Evolutionary conservation across 2,113 vertebrate species (phyloP), one percentile per base, ranked within the genome.

Genomic region (Apeltes quadracus): DNA sequence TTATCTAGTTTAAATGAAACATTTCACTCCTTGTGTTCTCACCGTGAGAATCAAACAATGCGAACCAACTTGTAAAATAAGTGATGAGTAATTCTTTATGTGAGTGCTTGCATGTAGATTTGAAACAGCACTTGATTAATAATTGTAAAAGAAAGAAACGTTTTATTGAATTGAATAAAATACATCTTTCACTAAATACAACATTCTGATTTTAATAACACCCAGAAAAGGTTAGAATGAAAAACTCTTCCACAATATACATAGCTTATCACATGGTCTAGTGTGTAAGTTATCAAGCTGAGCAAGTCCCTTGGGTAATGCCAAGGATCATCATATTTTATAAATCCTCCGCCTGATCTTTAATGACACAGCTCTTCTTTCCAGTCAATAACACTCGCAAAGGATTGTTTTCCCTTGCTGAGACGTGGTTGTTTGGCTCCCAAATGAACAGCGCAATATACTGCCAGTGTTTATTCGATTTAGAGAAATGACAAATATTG

Each of bases 321-420:
- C 25, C 20, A n/a, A 50, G 69, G 83, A 81, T 85, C 55, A 78
- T 83, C 55, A 59, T 70, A 61, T 81, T 79, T 70, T 71, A 83
- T 81, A 70, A 70, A 73, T 78, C 63, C 68, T 71, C 50, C 23
- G 39, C 66, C 38, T 69, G 72, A 84, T 76, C 74, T 64, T n/a
- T 4, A 64, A 18, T 72, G 76, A 75, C 76, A 56, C 27, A 41
- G 70, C 57, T 23, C 54, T 25, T 20, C 63, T 58, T 51, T 23
- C 59, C 18, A 75, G 65, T 68, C 75, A 77, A 73, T 72, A 71
- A 53, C 61, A 27, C 68, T 67, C 57, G 13, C n/a, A 20, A 7
- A 13, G 50, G 46, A 53, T 39, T 74, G 36, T 73, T 73, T 51
- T 50, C 8, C 4, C 53, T 69, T 56, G 10, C 23, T 39, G 23